Evolutionary conservation across 2,797 vertebrate species (phyloP).

Genomic region (Prionace glauca): DNA sequence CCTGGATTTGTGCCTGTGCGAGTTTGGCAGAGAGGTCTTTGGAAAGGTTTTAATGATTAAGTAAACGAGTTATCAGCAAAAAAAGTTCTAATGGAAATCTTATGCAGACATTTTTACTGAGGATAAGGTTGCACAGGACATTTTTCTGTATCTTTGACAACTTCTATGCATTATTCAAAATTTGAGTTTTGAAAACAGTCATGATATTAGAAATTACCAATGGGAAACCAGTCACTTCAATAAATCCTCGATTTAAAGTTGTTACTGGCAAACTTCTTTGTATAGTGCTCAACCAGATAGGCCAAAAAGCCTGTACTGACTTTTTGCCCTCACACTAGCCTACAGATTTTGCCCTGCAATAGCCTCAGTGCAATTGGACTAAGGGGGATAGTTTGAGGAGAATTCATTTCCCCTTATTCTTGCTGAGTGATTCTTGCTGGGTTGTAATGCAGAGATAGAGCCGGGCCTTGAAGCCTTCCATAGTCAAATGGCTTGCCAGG

Average conservation of each 20-base stretch:
- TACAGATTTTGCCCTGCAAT: background rate
- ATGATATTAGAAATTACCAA: background rate
- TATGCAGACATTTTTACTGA: conserved; percentile 5
- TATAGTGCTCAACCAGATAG: no score
- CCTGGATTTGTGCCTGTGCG: background rate
- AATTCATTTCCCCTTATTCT: background rate
- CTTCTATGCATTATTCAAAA: conserved; percentile 12
- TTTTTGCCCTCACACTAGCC: no score
- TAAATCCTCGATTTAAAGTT: background rate
- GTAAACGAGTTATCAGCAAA: conserved; percentile 33
- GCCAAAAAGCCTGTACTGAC: background rate
- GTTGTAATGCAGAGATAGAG: background rate
- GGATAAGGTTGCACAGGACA: background rate
- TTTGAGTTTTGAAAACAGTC: background rate
- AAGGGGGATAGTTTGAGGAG: background rate
- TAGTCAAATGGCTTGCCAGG: background rate
- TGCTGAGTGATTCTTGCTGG: background rate
- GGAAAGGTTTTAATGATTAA: conserved; percentile 33
- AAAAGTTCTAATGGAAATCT: conserved; percentile 29
- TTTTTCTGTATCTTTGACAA: background rate
- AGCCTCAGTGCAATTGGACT: background rate
- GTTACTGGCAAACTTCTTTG: background rate
- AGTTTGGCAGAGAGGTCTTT: conserved; percentile 7
- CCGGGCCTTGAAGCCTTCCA: background rate
- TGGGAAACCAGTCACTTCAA: background rate